Base-by-base conservation (phyloP, 1,140 invertebrate species). In the Pachyrhynchus sulphureomaculatus region DNA sequence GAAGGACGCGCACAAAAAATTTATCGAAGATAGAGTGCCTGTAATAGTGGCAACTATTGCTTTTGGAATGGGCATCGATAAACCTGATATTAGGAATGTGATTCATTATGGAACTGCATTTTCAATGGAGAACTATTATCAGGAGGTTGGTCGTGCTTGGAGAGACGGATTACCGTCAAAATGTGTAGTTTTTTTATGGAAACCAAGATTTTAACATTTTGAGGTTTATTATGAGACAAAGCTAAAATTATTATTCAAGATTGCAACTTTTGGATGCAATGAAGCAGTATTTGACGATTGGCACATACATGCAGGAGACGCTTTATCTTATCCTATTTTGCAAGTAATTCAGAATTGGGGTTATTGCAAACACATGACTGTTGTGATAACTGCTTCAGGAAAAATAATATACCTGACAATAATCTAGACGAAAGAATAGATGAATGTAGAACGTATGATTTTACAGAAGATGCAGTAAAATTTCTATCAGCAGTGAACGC, bases 31-130 rank as follows among this genome's bases (percentile, higher is more conserved):
- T 71, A 76, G 80, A 65, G 75, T 85, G 24, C 75, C 88, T 76
- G 83, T 91, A 18, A 86, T 95, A 47, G 88, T 92, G n/a, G 92
- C 93, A 10, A 95, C 92, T 8, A 86, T 92, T 65, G 92, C 92
- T 37, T 95, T 95, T 81, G 93, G 92, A 36, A 93, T 95, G 92
- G 92, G 92, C 23, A 94, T 95, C 57, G 92, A 95, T 75, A 94
- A 95, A 77, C 86, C 88, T 67, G 80, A 94, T 78, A 90, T 95
- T 4, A 82, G 92, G 69, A 88, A 84, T 72, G 84, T 91, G 49
- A 71, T 78, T 32, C 77, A 81, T 71, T 89, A 89, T 74, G 81
- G 86, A 33, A 69, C 82, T 39, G 81, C 86, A 1, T 83, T 81
- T 66, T 82, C 84, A 67, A 77, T 86, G 34, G 84, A 86, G 69